Evolutionary conservation across 2,888 invertebrate species (phyloP), one percentile per base, ranked within the genome.

Genomic region (Apodemia zela): DNA sequence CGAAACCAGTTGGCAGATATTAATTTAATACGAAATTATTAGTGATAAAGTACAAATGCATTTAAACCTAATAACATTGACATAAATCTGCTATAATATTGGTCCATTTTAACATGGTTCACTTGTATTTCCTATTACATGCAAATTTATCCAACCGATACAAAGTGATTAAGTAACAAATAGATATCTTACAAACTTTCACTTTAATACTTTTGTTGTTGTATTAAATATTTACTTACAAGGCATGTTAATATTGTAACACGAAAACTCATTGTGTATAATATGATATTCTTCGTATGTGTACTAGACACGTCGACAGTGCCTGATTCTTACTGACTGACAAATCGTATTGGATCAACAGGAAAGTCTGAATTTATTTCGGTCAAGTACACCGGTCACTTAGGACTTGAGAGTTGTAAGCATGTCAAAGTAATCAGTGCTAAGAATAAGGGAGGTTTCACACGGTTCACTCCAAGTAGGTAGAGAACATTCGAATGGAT

Each of bases 291-390:
- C 13, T 38, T 13, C 13, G 38, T 38, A 13, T 38, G 13, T 38
- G 38, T 38, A 38, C 3, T 38, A 38, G 38, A 38, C 13, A 38
- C 38, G 38, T 38, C 81, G 60, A 60, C 8, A 8, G 58, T 67
- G 62, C 5, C 42, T 15, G 15, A 51, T 13, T 54, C 54, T 13
- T 10, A 54, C 54, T 54, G 13, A 42, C 42, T 42, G 25, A 54
- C 54, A 3, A 21, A 21, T 54, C 54, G 4, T 13, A 11, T 18
- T 21, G 54, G 54, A 54, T 25, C 18, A 54, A 54, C 54, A 54
- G 54, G 54, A 54, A 54, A 54, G 13, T 25, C 21, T 54, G 54
- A 51, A 54, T 54, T 54, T 54, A 54, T 54, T 54, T 25, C 54
- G 54, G 54, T 54, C 54, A 54, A 54, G 54, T 54, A 54, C 54